Base-by-base conservation (phyloP, 2,797 vertebrate genomes). In the Sebastes steindachneri region DNA sequence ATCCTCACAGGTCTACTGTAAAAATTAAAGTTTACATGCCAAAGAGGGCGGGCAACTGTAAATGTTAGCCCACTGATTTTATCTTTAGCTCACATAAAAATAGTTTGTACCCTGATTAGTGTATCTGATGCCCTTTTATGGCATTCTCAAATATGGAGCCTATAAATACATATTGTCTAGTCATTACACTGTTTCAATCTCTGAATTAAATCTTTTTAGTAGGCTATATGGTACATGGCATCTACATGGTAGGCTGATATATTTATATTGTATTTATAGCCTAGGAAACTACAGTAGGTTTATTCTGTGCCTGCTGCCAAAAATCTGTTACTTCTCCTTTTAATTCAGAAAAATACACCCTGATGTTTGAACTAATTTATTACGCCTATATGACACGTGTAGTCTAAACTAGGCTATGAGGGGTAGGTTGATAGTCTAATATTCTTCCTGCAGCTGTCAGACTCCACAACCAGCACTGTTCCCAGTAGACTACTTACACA, bases 41-140 rank as follows among this genome's bases (percentile, higher is more conserved):
- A 17, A 10, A 48, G 7, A 58, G 7, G 4, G 17, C 45, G 45
- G 17, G 9, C 21, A 53, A 28, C 7, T 68, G 5, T 41, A 9
- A 21, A 45, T 26, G 4, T 17, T 2, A 5, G 2, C 1, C 7
- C 11, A 15, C 6, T 53, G 5, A 17, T 33, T 74, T 66, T 59
- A 85, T 75, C n/a, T 82, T 83, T 66, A 71, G 29, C 19, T 21
- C 12, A 29, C 1, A 54, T 71, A 68, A 75, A 85, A 78, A 88
- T 69, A 82, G 66, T 25, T 33, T 7, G 1, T 4, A 31, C 75
- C 33, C 1, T 9, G 60, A 75, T 51, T 2, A 9, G 7, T 48
- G 8, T 11, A 12, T 66, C 8, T 54, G 29, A 9, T 62, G 54
- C 3, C 41, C 45, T 73, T 78, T 51, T 41, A 37, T 68, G 67